Percentiles rank a stretch among this genome's conserved stretches.
These are phyloP conservation scores for Mactromeris polynyma DNA, from an alignment of 2,888 invertebrate species.

Conservation along the genomic window DNA sequence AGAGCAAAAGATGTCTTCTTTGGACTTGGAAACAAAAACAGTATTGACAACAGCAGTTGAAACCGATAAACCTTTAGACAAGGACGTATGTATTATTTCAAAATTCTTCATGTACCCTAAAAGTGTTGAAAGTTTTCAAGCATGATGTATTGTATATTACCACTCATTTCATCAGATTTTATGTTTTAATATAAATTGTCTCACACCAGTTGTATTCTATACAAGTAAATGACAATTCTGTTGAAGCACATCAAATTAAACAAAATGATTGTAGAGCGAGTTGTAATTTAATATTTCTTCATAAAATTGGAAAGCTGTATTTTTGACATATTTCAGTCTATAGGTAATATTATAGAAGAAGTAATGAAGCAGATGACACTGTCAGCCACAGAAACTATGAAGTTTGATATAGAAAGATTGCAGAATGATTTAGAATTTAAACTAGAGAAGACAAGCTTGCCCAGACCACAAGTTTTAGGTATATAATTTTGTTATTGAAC, in stretches of 20 bases:
- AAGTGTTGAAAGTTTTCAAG: too few relatives aligned
- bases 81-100: conserved; percentile 72
- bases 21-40: conserved; percentile 50
- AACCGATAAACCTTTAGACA: conserved; percentile 70
- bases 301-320: too few relatives aligned
- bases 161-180: too few relatives aligned
- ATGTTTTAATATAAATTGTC: too few relatives aligned
- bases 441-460: conserved; percentile 78
- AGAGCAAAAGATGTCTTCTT: conserved; percentile 63
- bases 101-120: not conserved
- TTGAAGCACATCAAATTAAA: too few relatives aligned
- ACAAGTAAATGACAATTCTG: too few relatives aligned
- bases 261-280: too few relatives aligned
- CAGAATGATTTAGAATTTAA: conserved; percentile 79
- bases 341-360: conserved; percentile 75
- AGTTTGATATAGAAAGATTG: conserved; percentile 67
- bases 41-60: conserved; percentile 56
- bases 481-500: conserved; percentile 19
- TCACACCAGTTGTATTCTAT: too few relatives aligned
- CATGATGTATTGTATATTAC: too few relatives aligned
- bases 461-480: conserved; percentile 81
- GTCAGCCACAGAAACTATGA: conserved; percentile 70
- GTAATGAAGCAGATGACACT: conserved; percentile 74
- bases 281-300: too few relatives aligned
- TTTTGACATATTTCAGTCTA: conserved; percentile 64